Evolutionary conservation across 2,113 vertebrate species (phyloP).

Genomic region (Pao palembangensis): DNA sequence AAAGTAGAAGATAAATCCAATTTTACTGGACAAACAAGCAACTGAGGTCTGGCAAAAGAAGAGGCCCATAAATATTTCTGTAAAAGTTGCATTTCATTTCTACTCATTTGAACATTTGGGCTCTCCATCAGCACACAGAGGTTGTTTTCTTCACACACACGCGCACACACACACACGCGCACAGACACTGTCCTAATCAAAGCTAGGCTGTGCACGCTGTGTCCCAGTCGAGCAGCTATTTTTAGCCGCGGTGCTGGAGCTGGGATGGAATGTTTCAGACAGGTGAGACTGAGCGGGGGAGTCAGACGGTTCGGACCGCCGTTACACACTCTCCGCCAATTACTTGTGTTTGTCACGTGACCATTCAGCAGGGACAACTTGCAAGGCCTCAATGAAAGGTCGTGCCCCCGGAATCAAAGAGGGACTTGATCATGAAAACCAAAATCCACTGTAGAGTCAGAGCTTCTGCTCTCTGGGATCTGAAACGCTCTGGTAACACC

Average conservation of each 20-base stretch:
- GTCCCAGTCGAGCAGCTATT: conserved; percentile 69
- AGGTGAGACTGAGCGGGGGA: conserved; percentile 44
- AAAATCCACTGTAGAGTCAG: too few relatives aligned
- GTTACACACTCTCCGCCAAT: neutral
- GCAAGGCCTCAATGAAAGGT: too few relatives aligned
- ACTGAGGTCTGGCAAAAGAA: neutral
- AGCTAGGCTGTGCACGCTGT: conserved; percentile 66
- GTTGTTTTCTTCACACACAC: conserved; percentile 24
- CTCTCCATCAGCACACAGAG: too few relatives aligned
- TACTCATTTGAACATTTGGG: too few relatives aligned
- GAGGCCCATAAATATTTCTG: neutral
- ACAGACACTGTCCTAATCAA: conserved; percentile 61
- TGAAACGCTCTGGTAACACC: too few relatives aligned
- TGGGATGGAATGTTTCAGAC: conserved; percentile 61
- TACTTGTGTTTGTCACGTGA: too few relatives aligned
- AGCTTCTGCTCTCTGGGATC: too few relatives aligned
- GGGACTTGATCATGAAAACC: too few relatives aligned
- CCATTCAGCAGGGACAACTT: too few relatives aligned
- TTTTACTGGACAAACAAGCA: too few relatives aligned
- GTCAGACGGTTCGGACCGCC: conserved; percentile 16
- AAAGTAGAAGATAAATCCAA: too few relatives aligned
- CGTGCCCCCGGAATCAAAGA: too few relatives aligned
- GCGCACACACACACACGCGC: conserved; percentile 22
- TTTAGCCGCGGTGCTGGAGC: conserved; percentile 54
- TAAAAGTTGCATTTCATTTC: neutral